phyloP scores from a whole-genome alignment of 2,113 vertebrate species.

The Gallinago media region DNA sequence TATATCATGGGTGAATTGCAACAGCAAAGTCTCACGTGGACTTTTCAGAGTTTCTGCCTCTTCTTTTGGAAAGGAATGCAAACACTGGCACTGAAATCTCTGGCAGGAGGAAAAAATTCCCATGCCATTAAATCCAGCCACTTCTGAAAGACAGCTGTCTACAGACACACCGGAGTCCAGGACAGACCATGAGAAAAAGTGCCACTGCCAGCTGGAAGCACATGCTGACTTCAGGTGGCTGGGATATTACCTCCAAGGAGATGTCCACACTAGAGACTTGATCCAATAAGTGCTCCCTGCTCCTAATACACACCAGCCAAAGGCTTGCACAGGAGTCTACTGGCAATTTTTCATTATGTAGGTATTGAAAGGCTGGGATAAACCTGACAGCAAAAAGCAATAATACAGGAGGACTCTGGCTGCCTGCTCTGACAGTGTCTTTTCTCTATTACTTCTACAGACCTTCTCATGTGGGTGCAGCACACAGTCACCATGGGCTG shows the following conservation, averaged over 20 bases:
- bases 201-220: background rate
- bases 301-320: background rate
- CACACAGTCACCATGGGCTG: background rate
- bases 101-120: background rate
- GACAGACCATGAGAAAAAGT: background rate
- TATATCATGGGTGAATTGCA: rapidly evolving
- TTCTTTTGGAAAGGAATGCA: background rate
- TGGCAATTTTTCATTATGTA: background rate
- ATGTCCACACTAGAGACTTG: rapidly evolving
- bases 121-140: background rate
- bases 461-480: background rate
- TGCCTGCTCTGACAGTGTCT: background rate
- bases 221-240: background rate
- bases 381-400: background rate
- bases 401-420: background rate
- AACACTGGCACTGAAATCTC: background rate
- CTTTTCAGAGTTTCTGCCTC: background rate
- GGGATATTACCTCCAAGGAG: background rate
- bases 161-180: background rate
- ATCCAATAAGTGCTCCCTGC: background rate
- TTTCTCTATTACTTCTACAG: background rate
- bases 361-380: background rate
- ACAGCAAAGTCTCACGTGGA: background rate
- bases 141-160: background rate
- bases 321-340: background rate